These are phyloP conservation scores for Ochotona princeps DNA, from an alignment of 2,113 vertebrate genomes.

Conservation along the genomic window DNA sequence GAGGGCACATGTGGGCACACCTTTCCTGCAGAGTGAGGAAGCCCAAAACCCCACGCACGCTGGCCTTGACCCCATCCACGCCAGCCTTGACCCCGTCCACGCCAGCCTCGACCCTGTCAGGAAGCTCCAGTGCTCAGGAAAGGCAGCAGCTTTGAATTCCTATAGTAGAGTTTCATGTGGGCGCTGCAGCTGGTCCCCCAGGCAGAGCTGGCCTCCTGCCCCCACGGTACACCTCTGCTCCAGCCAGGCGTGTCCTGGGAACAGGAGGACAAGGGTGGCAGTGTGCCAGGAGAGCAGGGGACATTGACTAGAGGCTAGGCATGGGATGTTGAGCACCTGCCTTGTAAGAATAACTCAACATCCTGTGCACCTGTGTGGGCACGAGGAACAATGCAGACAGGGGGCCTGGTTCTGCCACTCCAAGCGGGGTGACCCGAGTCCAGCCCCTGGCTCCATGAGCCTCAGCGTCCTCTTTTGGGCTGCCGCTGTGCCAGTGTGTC, in stretches of 20 bases:
- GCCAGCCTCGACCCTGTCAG: no score
- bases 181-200: no score
- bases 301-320: fast-evolving
- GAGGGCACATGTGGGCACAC: fast-evolving
- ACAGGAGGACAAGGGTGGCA: no score
- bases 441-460: no score
- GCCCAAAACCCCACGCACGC: fast-evolving
- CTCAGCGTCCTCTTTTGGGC: no score
- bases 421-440: no score
- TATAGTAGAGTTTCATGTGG: fast-evolving
- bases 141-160: fast-evolving
- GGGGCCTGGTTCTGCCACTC: neutral
- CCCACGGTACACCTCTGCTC: neutral
- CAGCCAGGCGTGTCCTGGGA: no score
- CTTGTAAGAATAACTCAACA: neutral
- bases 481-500: no score
- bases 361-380: neutral
- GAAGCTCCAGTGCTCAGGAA: fast-evolving
- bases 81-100: no score
- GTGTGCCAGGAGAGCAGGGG: no score
- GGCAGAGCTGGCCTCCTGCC: fast-evolving
- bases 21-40: neutral
- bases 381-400: neutral
- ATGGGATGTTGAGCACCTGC: no score
- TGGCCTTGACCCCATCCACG: neutral